These are phyloP conservation scores for Bombus affinis DNA, from an alignment of 1,140 invertebrate genomes.

Conservation along the genomic window DNA sequence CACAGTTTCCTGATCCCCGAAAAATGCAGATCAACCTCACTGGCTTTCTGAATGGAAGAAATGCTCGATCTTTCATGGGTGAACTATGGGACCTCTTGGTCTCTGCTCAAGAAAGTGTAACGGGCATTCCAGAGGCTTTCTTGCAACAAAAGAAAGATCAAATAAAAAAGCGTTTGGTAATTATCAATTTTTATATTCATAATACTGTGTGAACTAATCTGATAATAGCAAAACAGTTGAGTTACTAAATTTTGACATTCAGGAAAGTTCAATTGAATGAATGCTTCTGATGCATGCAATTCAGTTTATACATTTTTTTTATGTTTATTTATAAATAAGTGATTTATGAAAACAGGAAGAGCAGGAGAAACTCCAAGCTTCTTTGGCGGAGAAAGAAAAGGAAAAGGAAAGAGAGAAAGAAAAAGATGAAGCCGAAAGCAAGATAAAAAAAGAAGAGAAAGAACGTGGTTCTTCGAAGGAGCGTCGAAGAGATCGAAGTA, in stretches of 20 bases:
- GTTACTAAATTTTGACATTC: constrained; percentile 55
- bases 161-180: constrained; percentile 92
- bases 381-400: constrained; percentile 83
- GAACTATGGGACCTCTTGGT: constrained; percentile 97
- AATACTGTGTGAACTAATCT: constrained; percentile 48
- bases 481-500: constrained; percentile 78
- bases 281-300: constrained; percentile 35
- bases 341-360: constrained; percentile 84
- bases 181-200: constrained; percentile 57
- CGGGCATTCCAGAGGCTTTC: constrained; percentile 96
- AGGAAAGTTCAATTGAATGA: constrained; percentile 41
- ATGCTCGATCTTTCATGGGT: constrained; percentile 98
- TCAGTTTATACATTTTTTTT: constrained; percentile 28
- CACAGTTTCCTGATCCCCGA: constrained; percentile 96
- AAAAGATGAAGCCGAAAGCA: constrained; percentile 79
- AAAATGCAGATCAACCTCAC: constrained; percentile 99
- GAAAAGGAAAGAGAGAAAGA: constrained; percentile 82
- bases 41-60: constrained; percentile 98
- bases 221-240: constrained; percentile 56
- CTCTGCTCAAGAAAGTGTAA: constrained; percentile 96
- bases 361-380: constrained; percentile 87
- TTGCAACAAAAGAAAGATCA: constrained; percentile 98
- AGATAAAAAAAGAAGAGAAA: constrained; percentile 81
- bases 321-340: constrained; percentile 13
- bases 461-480: constrained; percentile 79